Conservation (phyloP, 2,888 invertebrate genomes). For the Synanthedon formicaeformis region DNA sequence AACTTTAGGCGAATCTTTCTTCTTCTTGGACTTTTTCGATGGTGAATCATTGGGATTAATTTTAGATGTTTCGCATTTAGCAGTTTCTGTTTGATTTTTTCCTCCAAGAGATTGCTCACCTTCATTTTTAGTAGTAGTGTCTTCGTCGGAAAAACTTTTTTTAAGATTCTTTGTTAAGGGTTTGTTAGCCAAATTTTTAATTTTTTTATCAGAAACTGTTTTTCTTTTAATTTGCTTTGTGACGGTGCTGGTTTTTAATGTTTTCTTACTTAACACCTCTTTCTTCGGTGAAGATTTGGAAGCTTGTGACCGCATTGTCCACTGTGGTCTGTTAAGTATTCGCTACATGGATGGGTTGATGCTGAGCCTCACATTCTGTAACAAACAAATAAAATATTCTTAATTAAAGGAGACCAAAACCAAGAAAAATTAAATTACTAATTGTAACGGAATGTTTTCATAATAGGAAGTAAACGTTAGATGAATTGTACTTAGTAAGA, state of each 20-base stretch:
- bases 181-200: conserved; percentile 40
- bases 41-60: conserved; percentile 30
- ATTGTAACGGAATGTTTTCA: neutral
- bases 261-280: conserved; percentile 49
- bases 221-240: conserved; percentile 44
- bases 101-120: conserved; percentile 25
- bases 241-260: conserved; percentile 32
- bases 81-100: conserved; percentile 29
- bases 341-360: conserved; percentile 46
- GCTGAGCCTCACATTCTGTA: conserved; percentile 52
- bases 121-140: conserved; percentile 27
- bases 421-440: neutral
- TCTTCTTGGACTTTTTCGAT: conserved; percentile 45
- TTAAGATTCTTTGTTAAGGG: conserved; percentile 36
- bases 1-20: conserved; percentile 45
- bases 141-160: conserved; percentile 36
- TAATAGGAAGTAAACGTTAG: neutral
- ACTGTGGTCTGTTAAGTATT: conserved; percentile 39
- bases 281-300: conserved; percentile 60
- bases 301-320: conserved; percentile 64
- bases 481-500: too few species aligned
- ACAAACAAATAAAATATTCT: conserved; percentile 29
- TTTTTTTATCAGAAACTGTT: conserved; percentile 37
- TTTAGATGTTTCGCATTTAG: conserved; percentile 36
- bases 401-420: too few species aligned